Base-by-base conservation (phyloP, 1,140 invertebrate species). In the Halictus rubicundus region DNA sequence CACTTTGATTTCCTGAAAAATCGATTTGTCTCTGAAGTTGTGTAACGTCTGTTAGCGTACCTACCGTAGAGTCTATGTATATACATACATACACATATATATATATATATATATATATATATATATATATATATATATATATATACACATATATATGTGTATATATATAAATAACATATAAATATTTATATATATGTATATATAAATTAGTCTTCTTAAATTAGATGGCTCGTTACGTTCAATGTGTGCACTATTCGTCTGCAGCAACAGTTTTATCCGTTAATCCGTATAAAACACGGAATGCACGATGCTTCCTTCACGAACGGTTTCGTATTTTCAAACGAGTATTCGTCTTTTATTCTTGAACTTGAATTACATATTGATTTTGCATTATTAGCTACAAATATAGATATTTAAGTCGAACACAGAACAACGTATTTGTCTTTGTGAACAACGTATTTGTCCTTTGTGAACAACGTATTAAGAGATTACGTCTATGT, bases 241-340 rank as follows among this genome's bases (percentile, higher is more conserved):
- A 27, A 12, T 52, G 32, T 23, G n/a, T 42, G 19, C 9, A 74
- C 49, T 27, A 19, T 61, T 42, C 39, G 25, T 65, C 71, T 68
- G 68, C 71, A 61, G 65, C 66, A 76, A 68, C 68, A 68, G 68
- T 59, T 68, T 32, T 61, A 23, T 57, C 60, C 54, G 39, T 68
- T 77, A 49, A 69, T 69, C 57, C 66, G 66, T 69, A 39, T n/a
- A 69, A 60, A 60, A 10, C 63, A 75, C 68, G 60, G 60, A 64
- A 78, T 72, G 76, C 76, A 78, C 76, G 76, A 78, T 70, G 74
- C 74, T 77, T 77, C 74, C 54, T 61, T 70, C 74, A 37, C 39
- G 16, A 61, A 70, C 66, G 25, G 37, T 37, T 77, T 19, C 32
- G 16, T 60, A 39, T 76, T 60, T 49, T 69, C 7, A 16, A 12